Conservation (phyloP, 2,113 vertebrate genomes). For the Zapus hudsonius region DNA sequence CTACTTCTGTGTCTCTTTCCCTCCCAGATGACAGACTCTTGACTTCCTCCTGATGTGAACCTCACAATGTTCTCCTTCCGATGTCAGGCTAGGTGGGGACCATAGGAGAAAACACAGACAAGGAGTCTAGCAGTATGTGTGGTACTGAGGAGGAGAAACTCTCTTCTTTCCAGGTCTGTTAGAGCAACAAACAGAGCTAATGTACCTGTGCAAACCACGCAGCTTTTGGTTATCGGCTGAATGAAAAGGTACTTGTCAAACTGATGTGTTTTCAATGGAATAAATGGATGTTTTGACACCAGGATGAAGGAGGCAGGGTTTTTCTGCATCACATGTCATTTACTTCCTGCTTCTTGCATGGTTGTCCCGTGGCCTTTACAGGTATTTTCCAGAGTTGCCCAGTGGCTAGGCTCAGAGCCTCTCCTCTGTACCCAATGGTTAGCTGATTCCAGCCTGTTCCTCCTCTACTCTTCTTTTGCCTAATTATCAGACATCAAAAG, state of each 20-base stretch:
- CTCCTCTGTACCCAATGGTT: too few species aligned
- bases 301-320: background rate
- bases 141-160: background rate
- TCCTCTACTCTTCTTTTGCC: background rate
- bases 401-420: background rate
- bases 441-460: background rate
- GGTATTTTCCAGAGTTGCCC: background rate
- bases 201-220: background rate
- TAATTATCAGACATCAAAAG: background rate
- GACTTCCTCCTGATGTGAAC: background rate
- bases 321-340: background rate
- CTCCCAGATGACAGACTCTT: background rate
- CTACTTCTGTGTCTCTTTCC: too few species aligned
- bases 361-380: fast-evolving
- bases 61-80: background rate
- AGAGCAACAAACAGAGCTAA: background rate
- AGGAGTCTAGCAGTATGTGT: background rate
- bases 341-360: background rate
- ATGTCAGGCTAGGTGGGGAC: too few species aligned
- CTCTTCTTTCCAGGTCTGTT: background rate
- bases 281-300: background rate
- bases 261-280: background rate
- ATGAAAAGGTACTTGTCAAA: conserved; percentile 10
- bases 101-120: background rate
- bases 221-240: conserved; percentile 15